Base-by-base conservation (phyloP, 2,797 vertebrate genomes). In the Hypotaenidia philippensis region DNA sequence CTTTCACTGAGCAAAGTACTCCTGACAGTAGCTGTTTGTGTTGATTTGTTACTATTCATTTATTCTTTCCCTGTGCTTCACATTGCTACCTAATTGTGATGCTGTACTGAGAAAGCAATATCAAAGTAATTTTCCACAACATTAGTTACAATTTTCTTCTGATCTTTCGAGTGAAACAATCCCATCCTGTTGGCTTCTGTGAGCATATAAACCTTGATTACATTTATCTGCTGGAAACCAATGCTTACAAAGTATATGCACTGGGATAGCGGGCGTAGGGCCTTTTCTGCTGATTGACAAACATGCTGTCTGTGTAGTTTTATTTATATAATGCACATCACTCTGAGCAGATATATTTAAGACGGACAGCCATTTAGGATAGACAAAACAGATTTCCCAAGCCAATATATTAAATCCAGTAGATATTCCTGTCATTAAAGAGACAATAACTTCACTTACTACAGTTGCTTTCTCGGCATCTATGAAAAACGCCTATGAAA, bases 71-170 rank as follows among this genome's bases (percentile, higher is more conserved):
- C 97, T 68, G 96, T 96, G 96, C 97, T 96, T 98, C 97, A 93
- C 95, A 95, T 93, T 83, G 97, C 97, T 95, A 98, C 98, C 98
- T 98, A 98, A 99, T 98, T 98, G 98, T 98, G 98, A 99, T 99
- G 98, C 98, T 98, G 98, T 98, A 98, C 97, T 97, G 97, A 98
- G 98, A 98, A 98, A 98, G 98, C 97, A 98, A 98, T 98, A 98
- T 98, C 97, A 97, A 98, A 98, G 98, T 98, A 98, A 98, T 98
- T 98, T 98, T 98, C 98, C 97, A 98, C 98, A 98, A 98, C 98
- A 98, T 98, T 98, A 98, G 98, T 97, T 98, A 98, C 98, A 98
- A 98, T 98, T 98, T 97, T 97, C 98, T 97, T 98, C 98, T 98
- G 98, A 98, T 98, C 97, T 97, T 97, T 96, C 94, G 91, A 98